phyloP scores from a whole-genome alignment of 2,797 vertebrate genomes.

The Eleutherodactylus coqui region DNA sequence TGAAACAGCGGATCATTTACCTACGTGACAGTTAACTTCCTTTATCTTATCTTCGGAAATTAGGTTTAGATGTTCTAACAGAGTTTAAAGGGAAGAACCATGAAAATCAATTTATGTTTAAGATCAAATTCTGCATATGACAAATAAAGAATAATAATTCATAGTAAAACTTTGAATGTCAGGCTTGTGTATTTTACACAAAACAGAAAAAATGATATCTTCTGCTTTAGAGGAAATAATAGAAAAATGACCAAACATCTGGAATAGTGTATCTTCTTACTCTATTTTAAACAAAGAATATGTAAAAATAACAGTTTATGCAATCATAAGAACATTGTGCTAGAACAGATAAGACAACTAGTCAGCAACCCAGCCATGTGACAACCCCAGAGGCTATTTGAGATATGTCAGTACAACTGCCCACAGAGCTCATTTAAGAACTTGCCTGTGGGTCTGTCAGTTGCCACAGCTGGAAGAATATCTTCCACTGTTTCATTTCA shows the following conservation, averaged over 20 bases:
- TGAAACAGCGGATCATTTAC: neutral
- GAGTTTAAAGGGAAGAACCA: neutral
- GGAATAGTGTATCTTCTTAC: neutral
- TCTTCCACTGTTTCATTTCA: constrained; percentile 64
- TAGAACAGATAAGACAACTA: constrained; percentile 51
- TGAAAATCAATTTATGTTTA: neutral
- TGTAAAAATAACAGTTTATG: constrained; percentile 46
- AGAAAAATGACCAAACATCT: constrained; percentile 2
- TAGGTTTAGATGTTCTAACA: neutral
- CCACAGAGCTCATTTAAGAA: constrained; percentile 63
- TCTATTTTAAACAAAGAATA: constrained; percentile 36
- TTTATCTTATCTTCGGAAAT: neutral
- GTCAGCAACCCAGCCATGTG: constrained; percentile 37
- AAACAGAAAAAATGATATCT: neutral
- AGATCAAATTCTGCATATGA: neutral
- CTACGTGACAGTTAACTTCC: neutral
- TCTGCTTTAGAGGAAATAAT: neutral
- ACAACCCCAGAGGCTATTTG: constrained; percentile 58
- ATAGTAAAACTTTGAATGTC: neutral
- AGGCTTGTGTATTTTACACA: neutral
- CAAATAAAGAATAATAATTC: neutral
- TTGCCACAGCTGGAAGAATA: constrained; percentile 66
- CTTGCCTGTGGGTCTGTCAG: constrained; percentile 65
- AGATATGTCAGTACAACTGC: constrained; percentile 60
- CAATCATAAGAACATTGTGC: constrained; percentile 29